Conservation (phyloP, 2,797 vertebrate genomes). For the Alauda arvensis region DNA sequence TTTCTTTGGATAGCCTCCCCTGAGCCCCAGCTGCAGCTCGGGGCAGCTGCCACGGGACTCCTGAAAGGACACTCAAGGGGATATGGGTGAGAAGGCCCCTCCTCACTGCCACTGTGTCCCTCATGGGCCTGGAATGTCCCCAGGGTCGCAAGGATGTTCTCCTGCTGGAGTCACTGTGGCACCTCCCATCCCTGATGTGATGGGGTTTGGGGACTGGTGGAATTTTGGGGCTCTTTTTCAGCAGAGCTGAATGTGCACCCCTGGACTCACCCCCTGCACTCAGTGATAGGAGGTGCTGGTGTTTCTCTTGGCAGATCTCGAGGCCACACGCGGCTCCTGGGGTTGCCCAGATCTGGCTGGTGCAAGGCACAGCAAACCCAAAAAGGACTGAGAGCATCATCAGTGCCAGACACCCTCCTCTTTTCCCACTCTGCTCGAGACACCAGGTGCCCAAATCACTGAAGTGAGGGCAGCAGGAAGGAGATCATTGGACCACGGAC, state of each 20-base stretch:
- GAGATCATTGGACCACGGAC: not conserved
- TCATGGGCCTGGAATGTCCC: not conserved
- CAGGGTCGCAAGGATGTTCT: not conserved
- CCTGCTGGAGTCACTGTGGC: not conserved
- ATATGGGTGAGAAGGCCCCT: not conserved
- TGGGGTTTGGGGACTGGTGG: not conserved
- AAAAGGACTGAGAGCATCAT: not conserved
- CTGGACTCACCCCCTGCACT: not conserved
- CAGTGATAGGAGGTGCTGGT: not conserved
- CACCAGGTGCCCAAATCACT: not conserved
- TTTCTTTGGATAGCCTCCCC: not conserved
- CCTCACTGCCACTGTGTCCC: not conserved
- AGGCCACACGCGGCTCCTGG: not conserved
- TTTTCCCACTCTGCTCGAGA: not conserved
- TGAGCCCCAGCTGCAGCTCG: not conserved
- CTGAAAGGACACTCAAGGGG: not conserved
- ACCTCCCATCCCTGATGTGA: rapidly evolving
- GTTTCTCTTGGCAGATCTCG: not conserved
- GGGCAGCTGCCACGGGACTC: not conserved
- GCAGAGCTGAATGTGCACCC: not conserved
- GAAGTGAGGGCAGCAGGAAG: not conserved
- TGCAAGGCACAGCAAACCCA: not conserved
- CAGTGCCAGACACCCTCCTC: not conserved
- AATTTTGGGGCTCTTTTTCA: not conserved
- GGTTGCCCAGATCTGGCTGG: not conserved